These are phyloP conservation scores for Sparidentex hasta DNA, from an alignment of 2,797 vertebrate genomes.

Conservation along the genomic window DNA sequence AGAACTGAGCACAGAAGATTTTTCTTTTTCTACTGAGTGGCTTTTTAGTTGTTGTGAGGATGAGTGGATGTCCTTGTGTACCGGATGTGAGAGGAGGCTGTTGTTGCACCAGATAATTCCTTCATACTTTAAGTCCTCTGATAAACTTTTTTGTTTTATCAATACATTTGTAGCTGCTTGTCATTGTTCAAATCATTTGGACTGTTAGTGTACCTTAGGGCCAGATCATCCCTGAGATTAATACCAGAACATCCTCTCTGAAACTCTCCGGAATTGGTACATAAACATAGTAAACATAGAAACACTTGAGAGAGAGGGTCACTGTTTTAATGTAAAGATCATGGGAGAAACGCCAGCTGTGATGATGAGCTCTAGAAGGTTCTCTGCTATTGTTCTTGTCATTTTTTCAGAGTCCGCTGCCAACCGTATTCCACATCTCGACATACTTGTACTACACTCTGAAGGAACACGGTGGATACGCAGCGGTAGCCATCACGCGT, in stretches of 20 bases:
- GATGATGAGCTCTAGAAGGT: not conserved
- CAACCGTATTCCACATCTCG: not conserved
- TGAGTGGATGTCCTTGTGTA: conserved; percentile 57
- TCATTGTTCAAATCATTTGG: conserved; percentile 7
- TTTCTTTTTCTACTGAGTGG: conserved; percentile 28
- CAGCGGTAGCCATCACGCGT: not conserved
- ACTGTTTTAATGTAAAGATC: conserved; percentile 1
- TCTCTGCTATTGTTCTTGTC: not conserved
- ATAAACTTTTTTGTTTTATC: conserved; percentile 1
- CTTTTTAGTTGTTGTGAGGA: conserved; percentile 47
- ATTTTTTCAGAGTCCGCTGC: not conserved
- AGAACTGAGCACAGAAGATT: conserved; percentile 69
- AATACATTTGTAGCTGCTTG: not conserved
- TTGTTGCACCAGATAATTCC: conserved; percentile 32
- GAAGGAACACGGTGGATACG: not conserved
- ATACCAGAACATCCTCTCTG: not conserved
- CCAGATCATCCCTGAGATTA: rapidly evolving
- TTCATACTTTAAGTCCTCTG: conserved; percentile 25
- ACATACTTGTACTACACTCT: not conserved
- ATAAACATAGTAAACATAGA: not conserved
- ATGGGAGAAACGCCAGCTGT: not conserved
- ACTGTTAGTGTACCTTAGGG: conserved; percentile 5
- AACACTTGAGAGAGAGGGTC: not conserved
- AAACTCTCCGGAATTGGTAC: too few species aligned
- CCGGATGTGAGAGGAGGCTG: conserved; percentile 30